Percentiles rank a stretch among this genome's conserved stretches.
These are phyloP conservation scores for Chaetura pelagica DNA, from an alignment of 2,113 vertebrate species.

Conservation along the genomic window DNA sequence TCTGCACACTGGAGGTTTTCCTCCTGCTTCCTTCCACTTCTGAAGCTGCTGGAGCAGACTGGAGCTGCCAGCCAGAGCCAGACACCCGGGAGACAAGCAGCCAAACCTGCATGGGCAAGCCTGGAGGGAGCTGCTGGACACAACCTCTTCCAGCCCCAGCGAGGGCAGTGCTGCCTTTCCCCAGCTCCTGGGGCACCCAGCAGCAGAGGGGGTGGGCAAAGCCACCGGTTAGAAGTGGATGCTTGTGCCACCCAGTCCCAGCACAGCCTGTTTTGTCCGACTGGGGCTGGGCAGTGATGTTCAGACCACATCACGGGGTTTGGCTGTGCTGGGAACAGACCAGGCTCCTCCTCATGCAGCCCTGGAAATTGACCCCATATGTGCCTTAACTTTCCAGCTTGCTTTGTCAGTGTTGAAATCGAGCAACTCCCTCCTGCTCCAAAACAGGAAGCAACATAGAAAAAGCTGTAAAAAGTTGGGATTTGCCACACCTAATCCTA, in stretches of 20 bases:
- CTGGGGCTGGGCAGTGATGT: neutral
- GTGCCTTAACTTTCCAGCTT: slow-evolving; percentile 19
- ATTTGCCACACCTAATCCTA: neutral
- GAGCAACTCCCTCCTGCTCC: neutral
- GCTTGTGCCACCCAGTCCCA: neutral
- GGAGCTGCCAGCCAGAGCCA: neutral
- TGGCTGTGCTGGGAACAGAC: neutral
- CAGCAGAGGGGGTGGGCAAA: neutral
- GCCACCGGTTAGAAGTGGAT: neutral
- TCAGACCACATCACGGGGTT: neutral
- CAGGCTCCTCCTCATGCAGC: neutral
- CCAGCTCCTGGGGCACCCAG: accelerated
- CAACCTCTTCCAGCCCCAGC: neutral
- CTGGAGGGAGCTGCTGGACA: neutral
- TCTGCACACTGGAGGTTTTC: neutral
- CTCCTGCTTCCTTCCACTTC: neutral
- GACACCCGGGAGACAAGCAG: neutral
- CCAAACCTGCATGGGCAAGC: neutral
- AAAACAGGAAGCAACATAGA: neutral
- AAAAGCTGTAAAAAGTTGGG: neutral
- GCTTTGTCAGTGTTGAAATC: neutral
- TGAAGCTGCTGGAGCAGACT: neutral
- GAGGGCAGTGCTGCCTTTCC: neutral
- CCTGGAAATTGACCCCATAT: neutral
- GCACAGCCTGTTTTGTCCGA: neutral